Percentiles rank a stretch among this genome's conserved stretches.
Conservation (phyloP, 2,888 invertebrate genomes). For the Parnassius apollo region DNA sequence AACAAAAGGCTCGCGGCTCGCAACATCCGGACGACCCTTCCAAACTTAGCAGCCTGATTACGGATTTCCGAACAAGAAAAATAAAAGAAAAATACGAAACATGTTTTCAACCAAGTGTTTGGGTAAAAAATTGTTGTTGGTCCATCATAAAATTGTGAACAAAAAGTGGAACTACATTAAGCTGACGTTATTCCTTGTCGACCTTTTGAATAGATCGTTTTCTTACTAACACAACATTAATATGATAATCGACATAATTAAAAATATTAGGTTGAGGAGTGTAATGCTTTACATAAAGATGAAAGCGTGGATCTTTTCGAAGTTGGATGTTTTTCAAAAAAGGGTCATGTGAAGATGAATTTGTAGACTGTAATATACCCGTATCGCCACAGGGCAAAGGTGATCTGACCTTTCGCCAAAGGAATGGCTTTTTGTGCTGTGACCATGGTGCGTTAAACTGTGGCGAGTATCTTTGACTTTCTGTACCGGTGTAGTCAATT, state of each 20-base stretch:
- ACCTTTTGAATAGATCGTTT: slow-evolving; percentile 61
- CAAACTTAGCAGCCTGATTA: slow-evolving; percentile 80
- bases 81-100: slow-evolving; percentile 55
- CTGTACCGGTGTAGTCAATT: slow-evolving; percentile 51
- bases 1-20: slow-evolving; percentile 79
- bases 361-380: slow-evolving; percentile 57
- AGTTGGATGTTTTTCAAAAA: slow-evolving; percentile 23
- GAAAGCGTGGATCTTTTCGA: slow-evolving; percentile 61
- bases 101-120: slow-evolving; percentile 48
- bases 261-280: slow-evolving; percentile 66
- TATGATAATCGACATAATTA: slow-evolving; percentile 67
- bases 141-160: slow-evolving; percentile 37
- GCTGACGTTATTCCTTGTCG: slow-evolving; percentile 29
- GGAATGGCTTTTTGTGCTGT: slow-evolving; percentile 63
- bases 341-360: slow-evolving; percentile 41
- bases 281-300: slow-evolving; percentile 67
- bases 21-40: slow-evolving; percentile 79
- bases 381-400: slow-evolving; percentile 42
- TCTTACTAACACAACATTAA: slow-evolving; percentile 57
- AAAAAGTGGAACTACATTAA: slow-evolving; percentile 9
- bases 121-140: slow-evolving; percentile 48
- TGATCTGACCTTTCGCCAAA: slow-evolving; percentile 59
- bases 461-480: slow-evolving; percentile 48
- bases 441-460: slow-evolving; percentile 54
- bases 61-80: slow-evolving; percentile 79